A percentile compares a stretch with the other conserved stretches of the same genome.
These are phyloP conservation scores for Hypomesus transpacificus DNA, from an alignment of 2,113 vertebrate genomes.

Conservation along the genomic window DNA sequence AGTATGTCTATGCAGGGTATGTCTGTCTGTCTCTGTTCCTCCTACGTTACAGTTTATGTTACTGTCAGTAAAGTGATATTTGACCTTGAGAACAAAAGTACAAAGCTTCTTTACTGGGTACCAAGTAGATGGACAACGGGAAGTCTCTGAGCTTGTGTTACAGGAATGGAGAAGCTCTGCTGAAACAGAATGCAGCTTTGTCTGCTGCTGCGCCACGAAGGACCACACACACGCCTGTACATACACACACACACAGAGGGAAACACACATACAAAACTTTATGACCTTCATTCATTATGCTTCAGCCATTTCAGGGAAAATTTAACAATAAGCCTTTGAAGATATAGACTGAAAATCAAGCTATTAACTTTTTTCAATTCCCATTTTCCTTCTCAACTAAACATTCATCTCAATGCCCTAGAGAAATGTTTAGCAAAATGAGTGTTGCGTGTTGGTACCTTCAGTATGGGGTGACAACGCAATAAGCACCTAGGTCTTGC, in stretches of 20 bases:
- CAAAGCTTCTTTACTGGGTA: not conserved
- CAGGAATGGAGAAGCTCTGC: not conserved
- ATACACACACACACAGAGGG: conserved; percentile 1
- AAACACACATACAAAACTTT: conserved; percentile 3
- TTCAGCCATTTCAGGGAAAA: not conserved
- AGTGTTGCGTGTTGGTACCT: conserved; percentile 2
- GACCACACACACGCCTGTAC: not conserved
- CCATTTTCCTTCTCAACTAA: not conserved
- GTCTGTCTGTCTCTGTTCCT: not conserved
- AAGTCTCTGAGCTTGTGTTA: conserved; percentile 2
- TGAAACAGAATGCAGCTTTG: not conserved
- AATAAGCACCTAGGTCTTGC: conserved; percentile 10
- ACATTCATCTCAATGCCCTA: conserved; percentile 1
- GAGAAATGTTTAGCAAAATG: conserved; percentile 12
- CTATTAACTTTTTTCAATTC: not conserved
- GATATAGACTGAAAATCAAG: not conserved
- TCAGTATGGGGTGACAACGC: not conserved
- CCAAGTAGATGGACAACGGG: not conserved
- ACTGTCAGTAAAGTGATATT: conserved; percentile 10
- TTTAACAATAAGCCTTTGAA: not conserved
- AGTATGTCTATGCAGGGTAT: not conserved
- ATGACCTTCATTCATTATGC: not conserved
- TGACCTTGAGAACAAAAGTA: not conserved
- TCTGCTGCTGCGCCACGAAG: not conserved
- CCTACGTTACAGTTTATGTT: not conserved